Evolutionary conservation across 2,113 vertebrate species (phyloP).

Genomic region (Promerops cafer): DNA sequence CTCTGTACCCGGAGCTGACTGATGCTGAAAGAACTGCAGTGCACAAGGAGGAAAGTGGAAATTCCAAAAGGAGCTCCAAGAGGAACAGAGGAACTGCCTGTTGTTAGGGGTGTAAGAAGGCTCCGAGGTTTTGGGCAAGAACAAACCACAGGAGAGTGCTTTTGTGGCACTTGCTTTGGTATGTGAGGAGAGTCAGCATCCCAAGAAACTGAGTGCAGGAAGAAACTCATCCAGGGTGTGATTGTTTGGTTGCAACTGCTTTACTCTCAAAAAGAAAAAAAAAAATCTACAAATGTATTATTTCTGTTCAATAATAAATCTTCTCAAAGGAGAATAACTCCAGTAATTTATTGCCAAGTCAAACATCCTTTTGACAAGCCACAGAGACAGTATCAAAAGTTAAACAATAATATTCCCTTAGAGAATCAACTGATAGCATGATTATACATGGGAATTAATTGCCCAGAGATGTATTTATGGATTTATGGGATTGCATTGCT

Average conservation of each 20-base stretch:
- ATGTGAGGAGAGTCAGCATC: background rate
- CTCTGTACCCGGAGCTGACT: background rate
- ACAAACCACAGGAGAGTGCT: background rate
- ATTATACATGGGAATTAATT: background rate
- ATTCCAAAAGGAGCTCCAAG: background rate
- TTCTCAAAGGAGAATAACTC: background rate
- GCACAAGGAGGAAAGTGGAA: background rate
- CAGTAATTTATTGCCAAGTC: background rate
- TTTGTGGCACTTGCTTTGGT: background rate
- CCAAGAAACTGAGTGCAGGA: background rate
- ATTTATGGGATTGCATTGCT: background rate
- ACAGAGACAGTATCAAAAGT: background rate
- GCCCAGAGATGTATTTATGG: background rate
- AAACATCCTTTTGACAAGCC: background rate
- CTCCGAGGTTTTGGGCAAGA: background rate
- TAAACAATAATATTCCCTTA: background rate
- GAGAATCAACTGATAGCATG: background rate
- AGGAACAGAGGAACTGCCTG: background rate
- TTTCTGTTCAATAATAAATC: background rate
- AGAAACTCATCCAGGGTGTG: background rate
- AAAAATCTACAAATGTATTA: background rate
- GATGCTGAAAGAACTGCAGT: background rate
- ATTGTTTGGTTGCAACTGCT: background rate
- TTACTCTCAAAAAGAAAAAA: background rate
- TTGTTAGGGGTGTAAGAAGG: background rate